A percentile compares a stretch with the other conserved stretches of the same genome.
Evolutionary conservation across 2,113 vertebrate genomes (phyloP).

Genomic region (Microcebus jonahi): DNA sequence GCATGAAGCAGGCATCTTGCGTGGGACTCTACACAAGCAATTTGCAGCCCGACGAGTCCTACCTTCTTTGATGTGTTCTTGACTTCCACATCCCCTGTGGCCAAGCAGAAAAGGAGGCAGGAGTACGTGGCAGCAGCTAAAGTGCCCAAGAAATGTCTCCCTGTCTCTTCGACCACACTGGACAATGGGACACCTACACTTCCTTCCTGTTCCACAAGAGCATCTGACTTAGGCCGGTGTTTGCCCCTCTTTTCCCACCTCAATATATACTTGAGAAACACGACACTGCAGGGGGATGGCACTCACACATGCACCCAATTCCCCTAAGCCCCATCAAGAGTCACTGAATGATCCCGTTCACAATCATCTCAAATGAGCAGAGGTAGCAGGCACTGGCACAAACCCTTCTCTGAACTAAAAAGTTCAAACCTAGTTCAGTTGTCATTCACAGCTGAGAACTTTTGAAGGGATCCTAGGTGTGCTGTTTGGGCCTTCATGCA

Average conservation of each 20-base stretch:
- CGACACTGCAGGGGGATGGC: background rate
- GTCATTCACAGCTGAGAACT: background rate
- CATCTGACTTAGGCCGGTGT: background rate
- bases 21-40: background rate
- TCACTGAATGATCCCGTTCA: background rate
- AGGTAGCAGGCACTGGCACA: background rate
- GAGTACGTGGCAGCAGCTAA: background rate
- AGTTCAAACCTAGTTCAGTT: background rate
- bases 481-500: background rate
- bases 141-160: background rate
- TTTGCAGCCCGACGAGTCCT: background rate
- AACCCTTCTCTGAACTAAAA: background rate
- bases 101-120: background rate
- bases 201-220: background rate
- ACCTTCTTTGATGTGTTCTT: background rate
- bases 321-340: background rate
- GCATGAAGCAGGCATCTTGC: background rate
- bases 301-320: background rate
- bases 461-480: background rate
- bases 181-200: background rate
- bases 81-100: background rate
- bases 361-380: background rate
- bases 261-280: background rate
- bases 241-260: background rate
- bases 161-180: background rate